Percentiles rank a stretch among this genome's conserved stretches.
These are phyloP conservation scores for Apotomis betuletana DNA, from an alignment of 2,888 invertebrate species.

Conservation along the genomic window DNA sequence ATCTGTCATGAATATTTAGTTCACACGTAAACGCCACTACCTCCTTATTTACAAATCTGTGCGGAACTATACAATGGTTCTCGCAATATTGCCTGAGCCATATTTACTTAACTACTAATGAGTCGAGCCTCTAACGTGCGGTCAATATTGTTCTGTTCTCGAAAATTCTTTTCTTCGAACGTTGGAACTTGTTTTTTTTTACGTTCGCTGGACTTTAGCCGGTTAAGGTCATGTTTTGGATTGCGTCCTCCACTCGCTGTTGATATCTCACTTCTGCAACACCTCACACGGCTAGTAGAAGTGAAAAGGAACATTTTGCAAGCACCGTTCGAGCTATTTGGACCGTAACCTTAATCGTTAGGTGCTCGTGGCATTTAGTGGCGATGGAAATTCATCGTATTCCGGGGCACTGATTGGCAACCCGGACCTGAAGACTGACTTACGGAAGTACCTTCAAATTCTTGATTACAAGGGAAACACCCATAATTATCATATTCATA, in stretches of 20 bases:
- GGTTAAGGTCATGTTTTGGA: conserved; percentile 46
- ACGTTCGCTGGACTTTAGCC: conserved; percentile 32
- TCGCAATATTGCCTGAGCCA: conserved; percentile 29
- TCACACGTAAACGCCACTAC: conserved; percentile 41
- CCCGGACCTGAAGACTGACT: conserved; percentile 3
- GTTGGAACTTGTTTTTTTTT: conserved; percentile 26
- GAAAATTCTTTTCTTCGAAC: conserved; percentile 35
- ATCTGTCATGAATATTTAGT: conserved; percentile 38
- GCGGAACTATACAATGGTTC: conserved; percentile 36
- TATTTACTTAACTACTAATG: conserved; percentile 42
- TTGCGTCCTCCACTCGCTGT: conserved; percentile 17
- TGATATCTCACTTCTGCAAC: conserved; percentile 25
- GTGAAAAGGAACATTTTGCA: conserved; percentile 35
- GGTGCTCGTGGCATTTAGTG: conserved; percentile 15
- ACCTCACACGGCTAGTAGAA: conserved; percentile 9
- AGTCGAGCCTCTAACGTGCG: conserved; percentile 35
- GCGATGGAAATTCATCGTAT: conserved; percentile 19
- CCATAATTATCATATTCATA: conserved; percentile 12
- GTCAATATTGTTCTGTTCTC: conserved; percentile 39
- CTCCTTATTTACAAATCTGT: conserved; percentile 39
- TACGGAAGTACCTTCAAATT: conserved; percentile 15
- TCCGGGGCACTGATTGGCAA: conserved; percentile 25
- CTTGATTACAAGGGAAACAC: conserved; percentile 19
- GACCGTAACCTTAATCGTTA: conserved; percentile 34
- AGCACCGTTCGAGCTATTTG: conserved; percentile 28